Evolutionary conservation across 1,140 invertebrate genomes (phyloP), one percentile per base, ranked within the genome.

Genomic region (Pachypeltis micranthus): DNA sequence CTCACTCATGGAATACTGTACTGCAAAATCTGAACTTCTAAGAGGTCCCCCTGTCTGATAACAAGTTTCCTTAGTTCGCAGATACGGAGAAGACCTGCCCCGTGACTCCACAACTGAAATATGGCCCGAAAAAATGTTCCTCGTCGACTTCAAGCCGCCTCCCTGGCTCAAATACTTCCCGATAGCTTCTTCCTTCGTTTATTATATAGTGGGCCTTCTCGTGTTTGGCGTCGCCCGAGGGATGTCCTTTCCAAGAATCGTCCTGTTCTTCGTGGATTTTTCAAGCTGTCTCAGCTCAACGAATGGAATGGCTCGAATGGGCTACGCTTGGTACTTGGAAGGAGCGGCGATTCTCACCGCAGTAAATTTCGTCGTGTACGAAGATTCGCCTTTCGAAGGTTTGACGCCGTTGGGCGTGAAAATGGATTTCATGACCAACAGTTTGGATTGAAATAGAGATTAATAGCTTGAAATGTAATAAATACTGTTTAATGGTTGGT

Each of bases 221-320:
- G 67, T 78, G 2, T 86, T 86, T 63, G 85, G 85, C 2, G 73
- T 81, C 3, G 72, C 77, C 3, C 74, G 83, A 62, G 61, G 56
- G 66, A 74, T 24, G 76, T 78, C 60, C 73, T 77, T 10, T 69
- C 80, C 1, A 71, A 79, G 2, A 79, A 78, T 65, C 12, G 68
- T 83, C 4, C 74, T 85, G 67, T 86, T 85, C 70, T 83, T 84
- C 1, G 68, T 85, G 63, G 83, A 85, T 69, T 86, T 86, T 65
- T 85, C 84, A 39, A 83, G 83, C 28, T 78, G 85, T 4, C 82
- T 81, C 23, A 21, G 47, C 4, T 78, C 74, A 4, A 83, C 81
- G 34, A 73, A 78, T 58, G 80, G 78, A 19, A 71, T 79, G 54
- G 74, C 85, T 4, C 74, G 83, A 44, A 75, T 85, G n/a, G 70